These are phyloP conservation scores for Laterallus jamaicensis DNA, from an alignment of 2,113 vertebrate species.

Conservation along the genomic window DNA sequence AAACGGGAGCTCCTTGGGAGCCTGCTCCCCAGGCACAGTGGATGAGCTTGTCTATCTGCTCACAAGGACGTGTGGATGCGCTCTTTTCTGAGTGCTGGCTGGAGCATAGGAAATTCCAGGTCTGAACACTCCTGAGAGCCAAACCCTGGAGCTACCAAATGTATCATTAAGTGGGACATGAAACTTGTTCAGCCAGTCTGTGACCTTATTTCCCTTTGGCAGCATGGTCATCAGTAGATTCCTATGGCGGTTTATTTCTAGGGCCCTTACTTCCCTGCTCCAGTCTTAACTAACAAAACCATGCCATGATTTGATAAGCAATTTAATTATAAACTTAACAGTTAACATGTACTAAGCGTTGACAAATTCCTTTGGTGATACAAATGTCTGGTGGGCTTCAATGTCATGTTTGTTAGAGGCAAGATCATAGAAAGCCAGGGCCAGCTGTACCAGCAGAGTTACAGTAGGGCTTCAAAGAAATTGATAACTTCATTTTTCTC, in stretches of 20 bases:
- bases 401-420: not conserved
- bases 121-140: not conserved
- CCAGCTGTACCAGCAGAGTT: not conserved
- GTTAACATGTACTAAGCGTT: not conserved
- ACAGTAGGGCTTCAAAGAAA: no score
- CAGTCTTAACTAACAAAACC: not conserved
- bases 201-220: not conserved
- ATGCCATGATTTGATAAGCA: not conserved
- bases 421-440: not conserved
- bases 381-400: not conserved
- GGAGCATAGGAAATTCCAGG: not conserved
- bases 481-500: not conserved
- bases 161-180: not conserved
- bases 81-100: not conserved
- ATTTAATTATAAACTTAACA: not conserved
- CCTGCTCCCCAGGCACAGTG: fast-evolving
- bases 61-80: fast-evolving
- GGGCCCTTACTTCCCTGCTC: not conserved
- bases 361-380: not conserved
- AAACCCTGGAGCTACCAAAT: not conserved
- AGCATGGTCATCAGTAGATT: not conserved
- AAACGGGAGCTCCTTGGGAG: not conserved
- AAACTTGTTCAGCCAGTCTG: slow-evolving; percentile 11
- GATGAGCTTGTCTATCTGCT: not conserved
- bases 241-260: not conserved